These are phyloP conservation scores for Lamprotornis superbus DNA, from an alignment of 2,113 vertebrate genomes.

Conservation along the genomic window DNA sequence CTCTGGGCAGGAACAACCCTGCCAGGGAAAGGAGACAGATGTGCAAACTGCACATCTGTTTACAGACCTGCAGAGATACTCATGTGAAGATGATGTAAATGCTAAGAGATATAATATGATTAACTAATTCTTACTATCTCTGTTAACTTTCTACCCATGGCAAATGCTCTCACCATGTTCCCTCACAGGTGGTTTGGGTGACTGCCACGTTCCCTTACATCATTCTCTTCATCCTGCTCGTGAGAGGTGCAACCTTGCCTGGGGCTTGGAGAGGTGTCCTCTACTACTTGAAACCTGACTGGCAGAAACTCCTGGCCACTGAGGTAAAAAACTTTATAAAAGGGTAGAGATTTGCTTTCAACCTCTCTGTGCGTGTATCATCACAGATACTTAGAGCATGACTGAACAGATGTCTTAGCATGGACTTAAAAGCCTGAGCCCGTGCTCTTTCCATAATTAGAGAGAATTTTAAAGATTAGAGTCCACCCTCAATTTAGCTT, in stretches of 20 bases:
- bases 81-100: not conserved
- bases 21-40: not conserved
- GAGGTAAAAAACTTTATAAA: constrained; percentile 74
- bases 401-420: not conserved
- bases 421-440: not conserved
- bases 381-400: not conserved
- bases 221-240: constrained; percentile 85
- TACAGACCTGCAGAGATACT: not conserved
- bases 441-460: not conserved
- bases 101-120: not conserved
- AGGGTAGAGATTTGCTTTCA: not conserved
- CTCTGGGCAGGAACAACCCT: not conserved
- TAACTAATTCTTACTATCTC: not conserved
- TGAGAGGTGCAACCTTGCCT: constrained; percentile 92
- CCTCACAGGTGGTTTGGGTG: constrained; percentile 93
- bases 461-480: not conserved
- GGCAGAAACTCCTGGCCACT: constrained; percentile 89
- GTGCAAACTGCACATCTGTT: not conserved
- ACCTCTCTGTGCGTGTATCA: not conserved
- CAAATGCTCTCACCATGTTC: not conserved
- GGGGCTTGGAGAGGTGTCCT: constrained; percentile 96
- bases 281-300: constrained; percentile 94
- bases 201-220: constrained; percentile 96
- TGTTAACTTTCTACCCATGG: not conserved
- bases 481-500: not conserved